Conservation (phyloP, 37 sponge, comb jelly and placozoan genomes). For the Beroe ovata region DNA sequence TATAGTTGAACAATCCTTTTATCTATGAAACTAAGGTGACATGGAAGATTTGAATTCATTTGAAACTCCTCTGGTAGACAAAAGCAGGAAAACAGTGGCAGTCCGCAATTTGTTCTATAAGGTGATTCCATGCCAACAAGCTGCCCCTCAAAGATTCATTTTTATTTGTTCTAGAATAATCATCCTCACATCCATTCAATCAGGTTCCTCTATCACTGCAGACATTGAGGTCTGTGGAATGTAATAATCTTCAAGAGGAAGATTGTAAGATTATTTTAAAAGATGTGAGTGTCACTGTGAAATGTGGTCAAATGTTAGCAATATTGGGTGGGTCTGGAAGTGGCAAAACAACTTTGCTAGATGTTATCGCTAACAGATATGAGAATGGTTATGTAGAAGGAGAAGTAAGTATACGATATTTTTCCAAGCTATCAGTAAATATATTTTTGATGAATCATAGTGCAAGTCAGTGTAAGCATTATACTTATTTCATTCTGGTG, state of each 20-base stretch:
- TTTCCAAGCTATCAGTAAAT: too few relatives aligned
- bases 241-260: conserved; percentile 26
- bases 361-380: conserved; percentile 55
- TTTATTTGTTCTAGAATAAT: too few relatives aligned
- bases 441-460: too few relatives aligned
- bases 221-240: conserved; percentile 27
- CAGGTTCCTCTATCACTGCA: conserved; percentile 41
- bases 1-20: too few relatives aligned
- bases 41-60: too few relatives aligned
- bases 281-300: conserved; percentile 32
- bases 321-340: conserved; percentile 60
- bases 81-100: neutral
- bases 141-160: too few relatives aligned
- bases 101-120: conserved; percentile 13
- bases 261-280: conserved; percentile 32
- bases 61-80: neutral
- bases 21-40: too few relatives aligned
- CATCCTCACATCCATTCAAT: too few relatives aligned
- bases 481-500: too few relatives aligned
- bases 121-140: too few relatives aligned
- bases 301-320: conserved; percentile 63
- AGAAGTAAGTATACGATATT: conserved; percentile 6
- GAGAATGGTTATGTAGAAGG: conserved; percentile 21
- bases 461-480: too few relatives aligned
- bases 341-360: conserved; percentile 63